phyloP scores from a whole-genome alignment of 2,113 vertebrate species.

The Tursiops truncatus region DNA sequence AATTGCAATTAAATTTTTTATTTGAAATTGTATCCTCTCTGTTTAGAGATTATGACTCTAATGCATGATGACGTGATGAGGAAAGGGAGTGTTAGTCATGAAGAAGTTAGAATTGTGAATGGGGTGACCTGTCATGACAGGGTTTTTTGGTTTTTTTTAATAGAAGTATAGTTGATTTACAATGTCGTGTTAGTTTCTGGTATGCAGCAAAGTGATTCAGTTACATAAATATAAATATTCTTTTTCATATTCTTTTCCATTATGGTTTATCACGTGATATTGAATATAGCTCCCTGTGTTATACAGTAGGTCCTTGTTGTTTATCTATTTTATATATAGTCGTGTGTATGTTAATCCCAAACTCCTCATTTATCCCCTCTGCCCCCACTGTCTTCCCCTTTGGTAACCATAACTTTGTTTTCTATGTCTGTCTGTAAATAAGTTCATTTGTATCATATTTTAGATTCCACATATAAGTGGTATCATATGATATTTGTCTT shows the following conservation, averaged over 20 bases:
- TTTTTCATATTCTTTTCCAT: too few relatives aligned
- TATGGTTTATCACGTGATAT: not conserved
- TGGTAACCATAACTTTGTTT: not conserved
- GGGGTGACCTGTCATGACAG: not conserved
- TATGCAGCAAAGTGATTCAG: not conserved
- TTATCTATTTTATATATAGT: not conserved
- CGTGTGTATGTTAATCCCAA: not conserved
- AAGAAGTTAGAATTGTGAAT: not conserved
- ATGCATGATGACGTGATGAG: not conserved
- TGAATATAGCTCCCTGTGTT: not conserved
- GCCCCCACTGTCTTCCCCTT: not conserved
- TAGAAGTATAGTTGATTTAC: not conserved
- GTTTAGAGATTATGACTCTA: not conserved
- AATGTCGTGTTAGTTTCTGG: not conserved
- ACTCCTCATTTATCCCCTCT: not conserved
- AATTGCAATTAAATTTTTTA: not conserved
- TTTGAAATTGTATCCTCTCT: not conserved
- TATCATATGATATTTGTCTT: not conserved
- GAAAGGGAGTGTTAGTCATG: not conserved
- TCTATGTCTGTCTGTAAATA: not conserved
- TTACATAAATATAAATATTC: too few relatives aligned
- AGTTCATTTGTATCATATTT: not conserved
- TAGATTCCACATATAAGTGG: not conserved
- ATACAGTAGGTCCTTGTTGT: not conserved
- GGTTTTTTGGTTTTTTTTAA: not conserved